Evolutionary conservation across 2,797 vertebrate genomes (phyloP).

Genomic region (Emys orbicularis): DNA sequence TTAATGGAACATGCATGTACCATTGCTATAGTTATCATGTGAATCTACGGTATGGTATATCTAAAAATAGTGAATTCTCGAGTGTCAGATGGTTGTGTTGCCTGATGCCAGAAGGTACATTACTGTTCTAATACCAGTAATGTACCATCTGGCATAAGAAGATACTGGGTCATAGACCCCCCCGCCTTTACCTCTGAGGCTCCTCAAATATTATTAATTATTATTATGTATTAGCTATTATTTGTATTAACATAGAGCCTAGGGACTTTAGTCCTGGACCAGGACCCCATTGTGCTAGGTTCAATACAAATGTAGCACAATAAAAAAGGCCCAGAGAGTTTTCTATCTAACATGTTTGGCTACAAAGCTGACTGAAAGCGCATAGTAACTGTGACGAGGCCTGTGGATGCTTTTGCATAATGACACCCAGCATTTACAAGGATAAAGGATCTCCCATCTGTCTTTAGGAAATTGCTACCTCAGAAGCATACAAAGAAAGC

Average conservation of each 20-base stretch:
- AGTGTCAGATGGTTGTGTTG: no score
- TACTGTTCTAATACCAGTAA: no score
- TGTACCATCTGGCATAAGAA: no score
- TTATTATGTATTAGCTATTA: no score
- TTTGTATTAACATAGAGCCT: no score
- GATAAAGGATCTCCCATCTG: neutral
- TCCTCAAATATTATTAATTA: no score
- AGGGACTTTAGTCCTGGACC: no score
- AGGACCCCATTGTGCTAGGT: no score
- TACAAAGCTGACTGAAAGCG: fast-evolving
- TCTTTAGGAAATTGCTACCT: fast-evolving
- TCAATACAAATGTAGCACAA: neutral
- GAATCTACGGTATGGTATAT: neutral
- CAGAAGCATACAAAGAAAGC: neutral
- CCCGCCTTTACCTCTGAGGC: no score
- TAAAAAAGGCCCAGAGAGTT: fast-evolving
- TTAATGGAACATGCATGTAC: neutral
- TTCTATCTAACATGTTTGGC: neutral
- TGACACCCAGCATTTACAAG: fast-evolving
- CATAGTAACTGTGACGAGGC: neutral
- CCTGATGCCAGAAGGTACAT: no score
- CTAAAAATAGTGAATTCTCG: neutral
- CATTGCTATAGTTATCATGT: neutral
- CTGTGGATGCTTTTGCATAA: fast-evolving
- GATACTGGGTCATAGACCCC: no score